Evolutionary conservation across 2,888 invertebrate genomes (phyloP).

Genomic region (Amphipyra tragopoginis): DNA sequence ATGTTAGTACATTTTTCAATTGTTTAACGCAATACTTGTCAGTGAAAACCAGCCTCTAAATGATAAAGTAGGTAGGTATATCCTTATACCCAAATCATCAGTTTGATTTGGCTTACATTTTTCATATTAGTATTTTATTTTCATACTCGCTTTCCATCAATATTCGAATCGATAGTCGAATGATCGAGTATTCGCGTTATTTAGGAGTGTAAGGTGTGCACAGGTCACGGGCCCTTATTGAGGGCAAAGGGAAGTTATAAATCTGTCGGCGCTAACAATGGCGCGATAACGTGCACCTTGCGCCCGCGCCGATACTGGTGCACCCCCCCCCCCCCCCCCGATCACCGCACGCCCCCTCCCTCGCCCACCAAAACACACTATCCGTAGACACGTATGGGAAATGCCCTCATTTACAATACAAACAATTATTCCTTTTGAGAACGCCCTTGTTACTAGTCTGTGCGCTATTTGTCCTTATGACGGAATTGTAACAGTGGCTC

Average conservation of each 20-base stretch:
- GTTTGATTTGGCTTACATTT: too few relatives aligned
- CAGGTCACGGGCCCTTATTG: constrained; percentile 89
- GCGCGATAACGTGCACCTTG: constrained; percentile 88
- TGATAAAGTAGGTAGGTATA: too few relatives aligned
- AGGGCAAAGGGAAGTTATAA: constrained; percentile 90
- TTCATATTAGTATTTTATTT: too few relatives aligned
- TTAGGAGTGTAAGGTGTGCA: constrained; percentile 72
- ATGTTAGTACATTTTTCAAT: too few relatives aligned
- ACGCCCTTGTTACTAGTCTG: constrained; percentile 13
- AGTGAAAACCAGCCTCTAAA: too few relatives aligned
- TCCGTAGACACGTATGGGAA: constrained; percentile 47
- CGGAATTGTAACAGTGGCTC: constrained; percentile 3
- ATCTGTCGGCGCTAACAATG: constrained; percentile 89
- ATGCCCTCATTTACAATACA: constrained; percentile 53
- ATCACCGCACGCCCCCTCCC: constrained; percentile 48
- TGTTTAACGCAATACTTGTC: too few relatives aligned
- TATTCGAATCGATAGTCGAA: background rate
- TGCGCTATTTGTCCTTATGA: constrained; percentile 8
- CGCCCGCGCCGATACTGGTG: constrained; percentile 75
- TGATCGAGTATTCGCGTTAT: constrained; percentile 61
- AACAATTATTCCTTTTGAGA: constrained; percentile 39
- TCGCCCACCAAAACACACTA: constrained; percentile 57
- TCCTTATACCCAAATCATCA: too few relatives aligned
- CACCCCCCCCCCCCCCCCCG: constrained; percentile 43
- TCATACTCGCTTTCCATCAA: too few relatives aligned